Evolutionary conservation across 2,113 vertebrate genomes (phyloP), one percentile per base, ranked within the genome.

Genomic region (Morone saxatilis): DNA sequence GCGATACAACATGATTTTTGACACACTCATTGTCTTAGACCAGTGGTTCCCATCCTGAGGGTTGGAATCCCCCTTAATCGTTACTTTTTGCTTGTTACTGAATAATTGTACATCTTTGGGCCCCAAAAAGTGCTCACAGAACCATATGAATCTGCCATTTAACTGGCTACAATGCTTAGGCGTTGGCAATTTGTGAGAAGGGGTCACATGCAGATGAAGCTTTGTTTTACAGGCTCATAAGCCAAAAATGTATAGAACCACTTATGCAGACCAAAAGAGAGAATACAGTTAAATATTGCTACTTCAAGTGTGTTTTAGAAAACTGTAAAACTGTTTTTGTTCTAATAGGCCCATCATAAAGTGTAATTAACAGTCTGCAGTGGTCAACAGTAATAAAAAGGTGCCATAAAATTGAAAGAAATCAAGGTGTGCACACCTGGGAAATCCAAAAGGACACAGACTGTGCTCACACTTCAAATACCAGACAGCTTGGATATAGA

Each of bases 401-500:
- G 14, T 60, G 60, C 14, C 4, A 60, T 68, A 53, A 80, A 74
- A 83, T 0, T 43, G 57, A 67, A 57, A 71, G 59, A 74, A 71
- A 82, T 82, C 14, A 63, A 78, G 68, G 78, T 71, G 78, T 53
- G 81, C 43, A 41, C 81, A 81, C 68, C 53, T 85, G 88, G 88
- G 88, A 87, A 77, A 90, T 88, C 71, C 71, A 84, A 43, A 71
- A 53, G 59, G 79, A 61, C 75, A 81, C 81, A 87, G 66, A 69
- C 66, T 43, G 75, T 48, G 0, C 78, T 78, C 76, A 57, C 63
- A 60, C 48, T 78, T 71, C 59, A 25, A 73, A 48, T 17, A 38
- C 76, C 61, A 25, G 56, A 40, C 76, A 70, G 45, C 41, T 36
- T 41, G 22, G 40, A 66, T n/a, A 20, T 20, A 62, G 7, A 36